phyloP scores from a whole-genome alignment of 2,888 invertebrate genomes.

The Timema podura region DNA sequence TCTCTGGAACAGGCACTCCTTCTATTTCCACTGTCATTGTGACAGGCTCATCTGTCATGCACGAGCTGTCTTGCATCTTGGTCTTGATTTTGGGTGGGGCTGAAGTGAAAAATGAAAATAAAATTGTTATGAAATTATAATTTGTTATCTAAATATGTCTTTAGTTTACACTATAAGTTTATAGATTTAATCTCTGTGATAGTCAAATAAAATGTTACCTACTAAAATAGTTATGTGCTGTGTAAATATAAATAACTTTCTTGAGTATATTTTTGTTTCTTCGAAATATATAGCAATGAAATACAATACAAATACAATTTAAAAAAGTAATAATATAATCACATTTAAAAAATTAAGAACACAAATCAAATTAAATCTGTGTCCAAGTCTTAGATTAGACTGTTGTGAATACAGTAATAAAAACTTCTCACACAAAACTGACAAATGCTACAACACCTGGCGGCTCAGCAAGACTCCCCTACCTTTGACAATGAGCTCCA shows the following conservation, averaged over 20 bases:
- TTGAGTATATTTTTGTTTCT: no score
- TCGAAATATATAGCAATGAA: no score
- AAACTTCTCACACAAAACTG: neutral
- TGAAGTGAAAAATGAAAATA: conserved; percentile 35
- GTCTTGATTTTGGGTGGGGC: conserved; percentile 81
- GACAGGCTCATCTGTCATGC: conserved; percentile 66
- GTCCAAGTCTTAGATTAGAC: neutral
- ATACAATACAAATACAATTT: no score
- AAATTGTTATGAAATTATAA: conserved; percentile 17
- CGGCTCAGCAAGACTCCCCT: conserved; percentile 27
- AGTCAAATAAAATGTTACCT: no score
- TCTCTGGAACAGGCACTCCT: conserved; percentile 74
- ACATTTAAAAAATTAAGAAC: neutral
- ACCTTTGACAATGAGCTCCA: conserved; percentile 70
- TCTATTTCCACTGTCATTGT: conserved; percentile 79
- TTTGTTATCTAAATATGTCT: conserved; percentile 6
- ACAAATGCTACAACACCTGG: neutral
- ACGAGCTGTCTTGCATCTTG: conserved; percentile 71
- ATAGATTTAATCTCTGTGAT: no score
- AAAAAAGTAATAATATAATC: no score
- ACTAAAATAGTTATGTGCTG: no score
- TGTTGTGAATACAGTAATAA: neutral
- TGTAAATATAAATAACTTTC: no score
- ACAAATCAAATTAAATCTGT: neutral
- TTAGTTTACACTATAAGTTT: no score